A percentile compares a stretch with the other conserved stretches of the same genome.
phyloP scores from a whole-genome alignment of 2,113 vertebrate species.

The Corythoichthys haematopterus region DNA sequence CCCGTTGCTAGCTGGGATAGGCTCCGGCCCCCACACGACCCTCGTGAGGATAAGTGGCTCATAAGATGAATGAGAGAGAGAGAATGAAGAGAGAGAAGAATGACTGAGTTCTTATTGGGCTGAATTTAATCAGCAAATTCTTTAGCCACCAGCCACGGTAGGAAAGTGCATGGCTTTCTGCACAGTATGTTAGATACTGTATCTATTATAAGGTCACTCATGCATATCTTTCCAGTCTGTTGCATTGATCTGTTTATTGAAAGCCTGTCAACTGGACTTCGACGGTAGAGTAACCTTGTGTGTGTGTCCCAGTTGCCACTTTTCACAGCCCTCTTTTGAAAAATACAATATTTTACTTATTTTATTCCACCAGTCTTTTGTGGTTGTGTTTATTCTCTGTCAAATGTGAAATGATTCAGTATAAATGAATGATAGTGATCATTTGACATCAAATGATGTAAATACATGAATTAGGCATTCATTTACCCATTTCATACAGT shows the following conservation, averaged over 20 bases:
- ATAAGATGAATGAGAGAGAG: too few species aligned
- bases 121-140: too few species aligned
- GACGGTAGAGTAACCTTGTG: constrained; percentile 23
- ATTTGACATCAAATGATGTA: neutral
- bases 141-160: neutral
- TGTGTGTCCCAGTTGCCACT: constrained; percentile 46
- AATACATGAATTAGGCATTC: too few species aligned
- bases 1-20: too few species aligned
- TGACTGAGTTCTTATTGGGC: too few species aligned
- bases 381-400: neutral
- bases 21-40: too few species aligned
- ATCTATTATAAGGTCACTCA: constrained; percentile 26
- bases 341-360: constrained; percentile 13
- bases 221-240: constrained; percentile 41
- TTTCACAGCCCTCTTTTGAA: constrained; percentile 38
- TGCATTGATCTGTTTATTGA: constrained; percentile 50
- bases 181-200: neutral
- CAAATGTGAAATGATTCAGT: neutral
- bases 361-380: too few species aligned
- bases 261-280: constrained; percentile 23
- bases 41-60: too few species aligned
- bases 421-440: neutral
- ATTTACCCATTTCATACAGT: neutral
- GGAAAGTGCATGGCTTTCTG: neutral
- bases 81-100: too few species aligned